phyloP scores from a whole-genome alignment of 2,888 invertebrate species.

The Noctuana brunneofusca region DNA sequence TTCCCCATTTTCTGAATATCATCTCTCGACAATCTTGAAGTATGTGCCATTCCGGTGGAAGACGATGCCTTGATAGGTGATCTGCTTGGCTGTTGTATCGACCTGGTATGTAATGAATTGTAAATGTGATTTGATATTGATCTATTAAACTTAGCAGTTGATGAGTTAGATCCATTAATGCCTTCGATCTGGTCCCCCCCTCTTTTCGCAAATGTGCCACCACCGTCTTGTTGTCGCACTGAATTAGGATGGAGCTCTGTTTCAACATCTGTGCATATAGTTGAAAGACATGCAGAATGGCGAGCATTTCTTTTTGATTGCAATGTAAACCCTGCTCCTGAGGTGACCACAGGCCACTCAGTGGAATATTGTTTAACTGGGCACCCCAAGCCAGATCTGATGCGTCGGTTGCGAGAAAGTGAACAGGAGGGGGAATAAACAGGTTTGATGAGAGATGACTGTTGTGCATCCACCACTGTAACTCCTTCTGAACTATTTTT shows the following conservation, averaged over 20 bases:
- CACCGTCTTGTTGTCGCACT: neutral
- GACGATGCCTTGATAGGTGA: neutral
- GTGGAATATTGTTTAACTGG: neutral
- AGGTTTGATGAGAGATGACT: neutral
- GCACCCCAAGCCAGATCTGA: slow-evolving; percentile 1
- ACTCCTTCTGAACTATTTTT: neutral
- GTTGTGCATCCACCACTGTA: neutral
- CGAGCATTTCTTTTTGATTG: neutral
- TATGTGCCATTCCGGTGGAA: neutral
- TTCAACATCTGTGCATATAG: neutral
- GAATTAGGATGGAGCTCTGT: slow-evolving; percentile 1
- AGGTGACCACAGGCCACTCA: neutral
- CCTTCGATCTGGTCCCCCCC: neutral
- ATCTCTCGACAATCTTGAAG: neutral
- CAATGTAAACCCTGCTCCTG: neutral
- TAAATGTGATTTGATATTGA: neutral
- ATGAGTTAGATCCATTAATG: neutral
- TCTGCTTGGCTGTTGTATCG: neutral
- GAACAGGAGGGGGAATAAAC: neutral
- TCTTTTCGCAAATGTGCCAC: neutral
- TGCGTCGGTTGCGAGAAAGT: neutral
- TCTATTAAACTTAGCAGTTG: neutral
- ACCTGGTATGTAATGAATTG: neutral
- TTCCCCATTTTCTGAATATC: neutral
- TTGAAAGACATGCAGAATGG: neutral